Evolutionary conservation across 2,797 vertebrate genomes (phyloP).

Genomic region (Leptoclinus maculatus): DNA sequence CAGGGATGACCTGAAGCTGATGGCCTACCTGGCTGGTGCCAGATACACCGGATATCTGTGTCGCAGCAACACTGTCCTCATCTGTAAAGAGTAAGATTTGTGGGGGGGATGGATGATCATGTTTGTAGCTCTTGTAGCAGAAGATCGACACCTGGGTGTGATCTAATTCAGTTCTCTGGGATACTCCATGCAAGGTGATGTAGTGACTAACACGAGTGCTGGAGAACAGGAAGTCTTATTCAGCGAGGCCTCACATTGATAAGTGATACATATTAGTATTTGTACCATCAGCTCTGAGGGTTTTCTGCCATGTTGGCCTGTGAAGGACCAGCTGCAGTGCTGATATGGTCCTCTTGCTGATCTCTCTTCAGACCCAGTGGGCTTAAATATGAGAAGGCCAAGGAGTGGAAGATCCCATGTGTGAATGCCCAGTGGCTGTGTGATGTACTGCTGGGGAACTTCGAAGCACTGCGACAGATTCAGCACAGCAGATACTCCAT

Average conservation of each 20-base stretch:
- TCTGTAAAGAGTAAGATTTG: constrained; percentile 96
- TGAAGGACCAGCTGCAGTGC: background rate
- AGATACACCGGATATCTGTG: constrained; percentile 97
- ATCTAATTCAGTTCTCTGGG: background rate
- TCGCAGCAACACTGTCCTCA: constrained; percentile 96
- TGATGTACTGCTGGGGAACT: constrained; percentile 94
- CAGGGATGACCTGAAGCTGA: constrained; percentile 96
- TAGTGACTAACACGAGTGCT: background rate
- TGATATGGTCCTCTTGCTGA: background rate
- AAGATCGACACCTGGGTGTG: background rate
- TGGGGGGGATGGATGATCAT: background rate
- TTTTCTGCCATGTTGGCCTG: background rate
- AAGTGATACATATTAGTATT: background rate
- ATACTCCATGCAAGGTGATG: background rate
- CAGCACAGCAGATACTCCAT: constrained; percentile 91
- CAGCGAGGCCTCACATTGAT: background rate
- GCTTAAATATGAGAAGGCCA: constrained; percentile 96
- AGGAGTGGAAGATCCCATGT: constrained; percentile 97
- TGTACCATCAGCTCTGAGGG: background rate
- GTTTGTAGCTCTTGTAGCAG: background rate
- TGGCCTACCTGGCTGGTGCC: constrained; percentile 95
- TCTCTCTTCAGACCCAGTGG: constrained; percentile 86
- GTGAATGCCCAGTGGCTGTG: constrained; percentile 98
- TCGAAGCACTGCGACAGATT: constrained; percentile 93
- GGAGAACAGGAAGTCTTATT: background rate